Evolutionary conservation across 2,888 invertebrate genomes (phyloP).

Genomic region (Megalurothrips usitatus): DNA sequence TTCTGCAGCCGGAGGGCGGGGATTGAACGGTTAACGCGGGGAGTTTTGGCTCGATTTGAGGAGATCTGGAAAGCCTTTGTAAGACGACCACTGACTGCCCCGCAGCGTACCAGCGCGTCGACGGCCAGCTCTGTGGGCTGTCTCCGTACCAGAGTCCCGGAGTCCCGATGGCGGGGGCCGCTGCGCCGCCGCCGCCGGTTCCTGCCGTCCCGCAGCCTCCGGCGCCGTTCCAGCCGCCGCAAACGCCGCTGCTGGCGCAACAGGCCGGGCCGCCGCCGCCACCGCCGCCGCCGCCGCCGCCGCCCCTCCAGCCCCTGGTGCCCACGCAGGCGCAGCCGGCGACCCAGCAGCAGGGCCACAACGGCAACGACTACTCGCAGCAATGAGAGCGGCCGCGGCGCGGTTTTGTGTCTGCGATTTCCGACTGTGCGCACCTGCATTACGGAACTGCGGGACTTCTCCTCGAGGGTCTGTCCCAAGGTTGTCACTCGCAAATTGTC

Average conservation of each 20-base stretch:
- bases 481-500: no score
- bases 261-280: background rate
- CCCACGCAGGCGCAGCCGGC: background rate
- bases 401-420: no score
- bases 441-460: no score
- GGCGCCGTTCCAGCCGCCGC: background rate
- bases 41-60: no score
- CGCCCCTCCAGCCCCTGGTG: background rate
- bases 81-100: no score
- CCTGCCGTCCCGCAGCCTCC: background rate
- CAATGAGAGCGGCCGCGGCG: background rate
- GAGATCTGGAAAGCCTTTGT: no score
- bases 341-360: background rate
- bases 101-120: constrained; percentile 7
- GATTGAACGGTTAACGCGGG: no score
- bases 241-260: background rate
- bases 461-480: no score
- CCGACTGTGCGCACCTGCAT: no score
- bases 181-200: background rate
- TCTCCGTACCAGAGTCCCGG: background rate
- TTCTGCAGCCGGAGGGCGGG: no score
- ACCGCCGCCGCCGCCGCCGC: background rate
- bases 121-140: background rate
- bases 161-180: background rate
- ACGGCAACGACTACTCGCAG: background rate